Percentiles rank a stretch among this genome's conserved stretches.
These are phyloP conservation scores for Oreochromis aureus DNA, from an alignment of 2,113 vertebrate genomes.

Conservation along the genomic window DNA sequence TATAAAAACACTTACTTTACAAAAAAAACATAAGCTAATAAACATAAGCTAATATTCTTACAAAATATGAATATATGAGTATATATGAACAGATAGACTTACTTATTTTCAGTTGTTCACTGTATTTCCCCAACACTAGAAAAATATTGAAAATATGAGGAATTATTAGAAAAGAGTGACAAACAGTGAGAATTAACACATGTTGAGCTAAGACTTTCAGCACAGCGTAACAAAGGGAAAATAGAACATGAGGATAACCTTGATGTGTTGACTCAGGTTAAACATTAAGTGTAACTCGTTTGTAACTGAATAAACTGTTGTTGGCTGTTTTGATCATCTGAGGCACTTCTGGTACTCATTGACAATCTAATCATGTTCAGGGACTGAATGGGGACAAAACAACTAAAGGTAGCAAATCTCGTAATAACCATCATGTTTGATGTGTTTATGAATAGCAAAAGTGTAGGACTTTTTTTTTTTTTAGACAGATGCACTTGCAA, in stretches of 20 bases:
- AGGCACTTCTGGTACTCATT: conserved; percentile 21
- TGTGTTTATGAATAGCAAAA: not conserved
- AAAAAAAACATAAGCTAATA: too few species aligned
- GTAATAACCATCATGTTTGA: not conserved
- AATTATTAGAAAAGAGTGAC: not conserved
- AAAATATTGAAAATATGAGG: not conserved
- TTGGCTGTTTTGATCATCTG: not conserved
- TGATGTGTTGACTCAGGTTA: conserved; percentile 46
- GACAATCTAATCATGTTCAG: not conserved
- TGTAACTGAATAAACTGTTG: conserved; percentile 18
- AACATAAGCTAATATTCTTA: not conserved
- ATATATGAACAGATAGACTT: not conserved
- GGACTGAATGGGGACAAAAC: not conserved
- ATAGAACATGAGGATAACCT: conserved; percentile 6
- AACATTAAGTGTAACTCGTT: conserved; percentile 27
- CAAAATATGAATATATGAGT: not conserved
- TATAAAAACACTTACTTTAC: too few species aligned
- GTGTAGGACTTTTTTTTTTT: not conserved
- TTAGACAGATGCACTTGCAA: not conserved
- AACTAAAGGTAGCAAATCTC: not conserved
- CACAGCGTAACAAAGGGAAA: not conserved
- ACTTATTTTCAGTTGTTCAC: conserved; percentile 89
- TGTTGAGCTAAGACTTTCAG: not conserved
- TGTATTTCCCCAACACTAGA: conserved; percentile 93
- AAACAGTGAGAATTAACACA: not conserved